Percentiles rank a stretch among this genome's conserved stretches.
phyloP scores from a whole-genome alignment of 1,140 invertebrate genomes.

The Orchesella cincta region DNA sequence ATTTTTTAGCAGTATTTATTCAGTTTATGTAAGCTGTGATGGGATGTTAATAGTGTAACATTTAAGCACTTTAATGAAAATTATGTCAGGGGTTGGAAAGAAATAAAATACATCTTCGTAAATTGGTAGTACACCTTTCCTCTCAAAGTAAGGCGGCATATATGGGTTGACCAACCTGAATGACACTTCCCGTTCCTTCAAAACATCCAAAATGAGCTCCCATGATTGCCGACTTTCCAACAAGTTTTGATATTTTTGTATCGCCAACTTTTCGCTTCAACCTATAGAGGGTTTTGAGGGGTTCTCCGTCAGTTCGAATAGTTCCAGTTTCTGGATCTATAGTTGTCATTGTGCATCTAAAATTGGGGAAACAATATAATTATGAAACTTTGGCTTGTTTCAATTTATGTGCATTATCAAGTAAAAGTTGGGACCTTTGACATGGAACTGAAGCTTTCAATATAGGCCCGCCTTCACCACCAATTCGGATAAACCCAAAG shows the following conservation, averaged over 20 bases:
- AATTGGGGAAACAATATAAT: not conserved
- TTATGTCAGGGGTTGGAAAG: not conserved
- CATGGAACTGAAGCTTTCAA: slow-evolving; percentile 25
- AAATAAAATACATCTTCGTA: not conserved
- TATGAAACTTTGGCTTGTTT: not conserved
- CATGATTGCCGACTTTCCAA: not conserved
- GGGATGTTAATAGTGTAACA: too few species aligned
- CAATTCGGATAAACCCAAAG: slow-evolving; percentile 9
- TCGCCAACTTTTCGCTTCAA: slow-evolving; percentile 9
- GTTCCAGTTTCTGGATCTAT: slow-evolving; percentile 7
- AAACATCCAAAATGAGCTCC: slow-evolving; percentile 21
- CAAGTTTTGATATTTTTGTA: not conserved
- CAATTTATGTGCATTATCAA: not conserved
- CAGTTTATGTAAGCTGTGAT: too few species aligned
- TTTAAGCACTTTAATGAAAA: too few species aligned
- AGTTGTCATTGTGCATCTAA: slow-evolving; percentile 12
- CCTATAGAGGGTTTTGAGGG: slow-evolving; percentile 5
- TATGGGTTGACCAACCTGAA: not conserved
- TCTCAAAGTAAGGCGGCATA: slow-evolving; percentile 21
- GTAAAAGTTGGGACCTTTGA: too few species aligned
- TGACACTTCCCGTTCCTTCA: not conserved
- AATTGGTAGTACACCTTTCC: not conserved
- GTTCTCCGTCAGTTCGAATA: slow-evolving; percentile 16
- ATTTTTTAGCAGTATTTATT: not conserved
- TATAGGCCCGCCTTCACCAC: not conserved